A percentile compares a stretch with the other conserved stretches of the same genome.
phyloP scores from a whole-genome alignment of 2,113 vertebrate species.

The Archocentrus centrarchus region DNA sequence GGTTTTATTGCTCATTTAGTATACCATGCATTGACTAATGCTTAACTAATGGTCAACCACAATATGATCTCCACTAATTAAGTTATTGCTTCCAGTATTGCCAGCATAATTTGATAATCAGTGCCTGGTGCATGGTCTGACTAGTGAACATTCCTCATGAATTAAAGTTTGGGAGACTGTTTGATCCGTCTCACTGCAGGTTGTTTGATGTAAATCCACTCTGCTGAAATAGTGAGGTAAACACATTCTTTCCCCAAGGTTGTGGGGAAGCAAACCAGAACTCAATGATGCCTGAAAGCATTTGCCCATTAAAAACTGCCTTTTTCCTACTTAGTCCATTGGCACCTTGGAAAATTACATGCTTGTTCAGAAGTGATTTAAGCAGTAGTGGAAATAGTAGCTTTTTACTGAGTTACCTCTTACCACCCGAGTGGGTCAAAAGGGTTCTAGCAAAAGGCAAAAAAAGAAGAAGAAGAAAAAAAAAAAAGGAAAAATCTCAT shows the following conservation, averaged over 20 bases:
- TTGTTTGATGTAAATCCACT: slow-evolving; percentile 35
- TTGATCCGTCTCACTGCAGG: slow-evolving; percentile 31
- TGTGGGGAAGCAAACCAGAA: slow-evolving; percentile 21
- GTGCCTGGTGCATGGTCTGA: not conserved
- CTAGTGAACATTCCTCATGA: not conserved
- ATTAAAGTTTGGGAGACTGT: slow-evolving; percentile 7
- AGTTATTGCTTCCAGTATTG: not conserved
- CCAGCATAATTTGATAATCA: slow-evolving; percentile 29
- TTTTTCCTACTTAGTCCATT: slow-evolving; percentile 31
- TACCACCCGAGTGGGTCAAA: slow-evolving; percentile 44
- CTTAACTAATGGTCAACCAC: not conserved
- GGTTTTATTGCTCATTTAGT: not conserved
- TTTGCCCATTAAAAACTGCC: slow-evolving; percentile 16
- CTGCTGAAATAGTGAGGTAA: slow-evolving; percentile 4
- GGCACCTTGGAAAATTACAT: slow-evolving; percentile 48
- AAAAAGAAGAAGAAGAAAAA: slow-evolving; percentile 23
- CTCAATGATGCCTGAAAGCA: slow-evolving; percentile 49
- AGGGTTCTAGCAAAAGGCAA: slow-evolving; percentile 32
- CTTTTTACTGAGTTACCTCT: slow-evolving; percentile 50
- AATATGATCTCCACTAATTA: not conserved
- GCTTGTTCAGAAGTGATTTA: slow-evolving; percentile 50
- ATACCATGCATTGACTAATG: not conserved
- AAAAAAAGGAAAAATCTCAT: slow-evolving; percentile 34
- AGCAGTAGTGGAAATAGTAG: slow-evolving; percentile 17
- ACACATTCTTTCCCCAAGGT: slow-evolving; percentile 11